Base-by-base conservation (phyloP, 1,140 invertebrate species). In the Thaumetopoea pityocampa region DNA sequence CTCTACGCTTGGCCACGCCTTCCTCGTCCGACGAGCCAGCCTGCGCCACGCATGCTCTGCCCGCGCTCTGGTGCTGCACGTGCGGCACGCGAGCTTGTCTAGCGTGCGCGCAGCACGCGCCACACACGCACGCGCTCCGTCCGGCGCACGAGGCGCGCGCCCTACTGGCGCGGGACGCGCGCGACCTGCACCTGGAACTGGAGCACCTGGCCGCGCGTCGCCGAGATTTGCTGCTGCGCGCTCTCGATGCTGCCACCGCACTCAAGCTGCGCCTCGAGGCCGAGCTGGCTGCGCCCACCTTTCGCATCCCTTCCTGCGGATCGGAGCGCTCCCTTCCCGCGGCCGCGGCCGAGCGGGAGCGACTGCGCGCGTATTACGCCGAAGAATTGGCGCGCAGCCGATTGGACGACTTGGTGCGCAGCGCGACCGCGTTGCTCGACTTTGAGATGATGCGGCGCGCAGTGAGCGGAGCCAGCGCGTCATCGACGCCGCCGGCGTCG, bases 341-440 rank as follows among this genome's bases (percentile, higher is more conserved):
- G 3, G 87, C 85, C 29, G 79, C 87, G 17, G 51, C 88, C 1
- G 90, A 92, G 51, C 90, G 90, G 51, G 88, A 91, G 58, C 80
- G 89, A 10, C 72, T 92, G 22, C 89, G 90, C 58, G 79, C 85
- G 18, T 90, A 90, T 53, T 91, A 91, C 62, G 90, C 91, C 34
- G 91, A 92, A 46, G 91, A 92, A 87, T 89, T 90, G 66, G 64
- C 92, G 30, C 91, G 92, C 65, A 91, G 90, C 49, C 90, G 91
- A 50, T 72, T 92, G 14, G 91, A 92, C 50, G 91, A 92, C 57
- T 65, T 92, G 14, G 90, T 92, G 15, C 86, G 89, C 2, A 89
- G 89, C 57, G 90, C 90, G 3, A 85, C 82, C 10, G 89, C 89
- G 1, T 85, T 90, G 4, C 89, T 92, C 50, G 90, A 92, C 53